Evolutionary conservation across 2,113 vertebrate genomes (phyloP).

Genomic region (Ellobius talpinus): DNA sequence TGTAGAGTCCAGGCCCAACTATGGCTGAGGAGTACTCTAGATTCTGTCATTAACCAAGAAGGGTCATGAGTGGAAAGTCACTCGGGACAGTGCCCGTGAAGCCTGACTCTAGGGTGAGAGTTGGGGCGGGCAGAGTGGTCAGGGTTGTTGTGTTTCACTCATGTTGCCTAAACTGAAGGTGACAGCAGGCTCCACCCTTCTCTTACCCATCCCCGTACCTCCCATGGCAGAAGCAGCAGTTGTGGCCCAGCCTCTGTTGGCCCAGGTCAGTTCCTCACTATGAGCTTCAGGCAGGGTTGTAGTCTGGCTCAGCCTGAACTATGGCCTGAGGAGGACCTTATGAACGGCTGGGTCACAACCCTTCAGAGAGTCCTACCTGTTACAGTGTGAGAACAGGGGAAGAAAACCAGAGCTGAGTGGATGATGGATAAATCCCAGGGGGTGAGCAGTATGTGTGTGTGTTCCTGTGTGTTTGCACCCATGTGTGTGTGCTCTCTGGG

Average conservation of each 20-base stretch:
- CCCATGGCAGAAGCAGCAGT: neutral
- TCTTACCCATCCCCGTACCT: neutral
- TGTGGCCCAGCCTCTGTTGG: neutral
- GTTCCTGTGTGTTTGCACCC: neutral
- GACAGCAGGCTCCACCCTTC: fast-evolving
- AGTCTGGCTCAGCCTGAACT: neutral
- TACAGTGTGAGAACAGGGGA: neutral
- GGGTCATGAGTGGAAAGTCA: too few relatives aligned
- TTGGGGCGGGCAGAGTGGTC: neutral
- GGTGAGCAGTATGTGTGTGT: neutral
- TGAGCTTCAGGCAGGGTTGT: neutral
- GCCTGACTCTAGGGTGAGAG: neutral
- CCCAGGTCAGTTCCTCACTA: neutral
- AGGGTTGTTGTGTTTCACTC: neutral
- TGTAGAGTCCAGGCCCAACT: neutral
- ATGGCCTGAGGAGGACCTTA: neutral
- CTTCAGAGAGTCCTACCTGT: fast-evolving
- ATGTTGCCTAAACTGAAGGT: neutral
- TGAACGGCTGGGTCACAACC: neutral
- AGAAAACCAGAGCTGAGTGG: neutral
- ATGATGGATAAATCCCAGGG: too few relatives aligned
- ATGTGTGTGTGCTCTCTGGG: neutral
- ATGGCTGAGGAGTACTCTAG: neutral
- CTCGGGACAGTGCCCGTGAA: neutral
- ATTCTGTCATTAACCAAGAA: neutral